Base-by-base conservation (phyloP, 2,797 vertebrate species). In the Ispidina lecontei region DNA sequence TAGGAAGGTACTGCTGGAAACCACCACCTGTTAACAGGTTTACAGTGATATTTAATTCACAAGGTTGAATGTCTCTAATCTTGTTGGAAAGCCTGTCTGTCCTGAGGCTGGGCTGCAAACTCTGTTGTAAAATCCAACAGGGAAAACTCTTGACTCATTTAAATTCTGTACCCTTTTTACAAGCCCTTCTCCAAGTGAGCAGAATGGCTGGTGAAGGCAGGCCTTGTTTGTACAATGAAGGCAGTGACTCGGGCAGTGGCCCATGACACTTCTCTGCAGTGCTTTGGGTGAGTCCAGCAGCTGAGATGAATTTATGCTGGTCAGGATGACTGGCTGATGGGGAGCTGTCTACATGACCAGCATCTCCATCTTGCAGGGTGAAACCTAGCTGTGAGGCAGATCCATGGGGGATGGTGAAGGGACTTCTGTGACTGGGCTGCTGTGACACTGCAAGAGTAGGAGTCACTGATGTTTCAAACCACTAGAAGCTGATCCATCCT, bases 261-360 rank as follows among this genome's bases (percentile, higher is more conserved):
- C 25, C 0, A 0, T 54, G 23, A 31, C 28, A 16, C 10, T 52
- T 5, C 29, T 59, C 54, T 67, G 60, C 72, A n/a, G 31, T 0
- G 2, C 19, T 78, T 31, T 31, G 39, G 12, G 16, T 6, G 4
- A 25, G 64, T 59, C 10, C 35, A 23, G 64, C 2, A 7, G 23
- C 46, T 1, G 2, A 65, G 58, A n/a, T 41, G 2, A 65, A 23
- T 55, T 70, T 49, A 10, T 41, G 29, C 37, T 81, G 37, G 8
- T 52, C 0, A 0, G 64, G 41, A 23, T n/a, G 54, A 62, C 31
- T 51, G 55, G 37, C 43, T 72, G 29, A 21, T 23, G 65, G 20
- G 33, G 19, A 58, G 26, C 65, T 52, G 31, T 29, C 19, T 41
- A 5, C 29, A 20, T 3, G 8, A 46, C 31, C 51, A 25, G 4